Base-by-base conservation (phyloP, 2,797 vertebrate genomes). In the Acestrorhynchus altus region DNA sequence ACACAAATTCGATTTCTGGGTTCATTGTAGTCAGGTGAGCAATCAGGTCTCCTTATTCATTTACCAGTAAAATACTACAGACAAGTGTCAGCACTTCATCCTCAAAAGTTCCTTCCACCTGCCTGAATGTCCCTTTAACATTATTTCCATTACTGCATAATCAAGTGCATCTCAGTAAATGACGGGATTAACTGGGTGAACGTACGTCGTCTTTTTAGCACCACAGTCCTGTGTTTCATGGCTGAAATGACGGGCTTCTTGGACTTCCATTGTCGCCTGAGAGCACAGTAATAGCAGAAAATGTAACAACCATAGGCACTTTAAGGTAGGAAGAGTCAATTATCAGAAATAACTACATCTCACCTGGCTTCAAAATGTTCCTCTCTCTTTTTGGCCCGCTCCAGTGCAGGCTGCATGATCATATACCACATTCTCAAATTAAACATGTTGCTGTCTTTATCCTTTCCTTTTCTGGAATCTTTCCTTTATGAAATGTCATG, bases 121-220 rank as follows among this genome's bases (percentile, higher is more conserved):
- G n/a, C n/a, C n/a, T n/a, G n/a, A n/a, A n/a, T n/a, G n/a, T n/a
- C n/a, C n/a, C n/a, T n/a, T n/a, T n/a, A n/a, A n/a, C n/a, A n/a
- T n/a, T n/a, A n/a, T n/a, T n/a, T n/a, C n/a, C n/a, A n/a, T n/a
- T n/a, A n/a, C n/a, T n/a, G n/a, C n/a, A n/a, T n/a, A n/a, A n/a
- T n/a, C n/a, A n/a, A n/a, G n/a, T n/a, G n/a, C n/a, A n/a, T n/a
- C n/a, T n/a, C n/a, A n/a, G n/a, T n/a, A n/a, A n/a, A n/a, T n/a
- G n/a, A n/a, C n/a, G n/a, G n/a, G n/a, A 28, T 20, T 22, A 16
- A 3, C 31, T 52, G 40, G 61, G 12, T 12, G 13, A 71, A 90
- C 95, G 91, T 85, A 96, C 95, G 93, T 88, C 91, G 92, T 82
- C 78, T 93, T 85, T 94, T 96, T 10, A 88, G 81, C 9, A 81